phyloP scores from a whole-genome alignment of 1,140 invertebrate genomes.

The Tetragonula clypearis region DNA sequence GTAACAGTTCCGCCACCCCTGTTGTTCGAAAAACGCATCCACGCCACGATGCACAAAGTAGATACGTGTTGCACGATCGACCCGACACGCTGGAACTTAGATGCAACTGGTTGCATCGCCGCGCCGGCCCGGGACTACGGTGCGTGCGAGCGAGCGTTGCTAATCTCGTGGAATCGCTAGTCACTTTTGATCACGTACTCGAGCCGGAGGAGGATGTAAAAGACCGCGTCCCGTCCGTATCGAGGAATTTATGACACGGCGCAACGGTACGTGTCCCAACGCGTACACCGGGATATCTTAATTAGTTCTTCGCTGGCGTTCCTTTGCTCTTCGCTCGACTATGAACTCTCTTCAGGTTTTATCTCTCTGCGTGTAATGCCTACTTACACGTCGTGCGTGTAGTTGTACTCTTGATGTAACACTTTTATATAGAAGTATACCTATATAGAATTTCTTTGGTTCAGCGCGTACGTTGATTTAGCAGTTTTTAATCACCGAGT shows the following conservation, averaged over 20 bases:
- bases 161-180: slow-evolving; percentile 16
- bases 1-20: slow-evolving; percentile 44
- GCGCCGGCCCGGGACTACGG: no score
- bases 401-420: neutral
- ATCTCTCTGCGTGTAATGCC: neutral
- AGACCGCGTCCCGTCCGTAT: slow-evolving; percentile 5
- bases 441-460: neutral
- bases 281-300: slow-evolving; percentile 16
- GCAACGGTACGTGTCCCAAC: neutral
- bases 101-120: slow-evolving; percentile 44
- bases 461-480: neutral
- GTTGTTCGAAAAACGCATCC: slow-evolving; percentile 1
- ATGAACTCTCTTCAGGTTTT: neutral
- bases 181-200: slow-evolving; percentile 26
- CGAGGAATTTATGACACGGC: slow-evolving; percentile 21
- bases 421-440: neutral
- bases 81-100: neutral
- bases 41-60: neutral
- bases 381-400: neutral
- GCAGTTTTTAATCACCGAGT: neutral
- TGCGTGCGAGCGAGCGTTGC: neutral
- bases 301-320: slow-evolving; percentile 12
- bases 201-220: neutral
- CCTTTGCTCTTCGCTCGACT: neutral
- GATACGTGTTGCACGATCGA: neutral